Evolutionary conservation across 92 coral and sea anemone species (phyloP).

Genomic region (Actinostola sp.): DNA sequence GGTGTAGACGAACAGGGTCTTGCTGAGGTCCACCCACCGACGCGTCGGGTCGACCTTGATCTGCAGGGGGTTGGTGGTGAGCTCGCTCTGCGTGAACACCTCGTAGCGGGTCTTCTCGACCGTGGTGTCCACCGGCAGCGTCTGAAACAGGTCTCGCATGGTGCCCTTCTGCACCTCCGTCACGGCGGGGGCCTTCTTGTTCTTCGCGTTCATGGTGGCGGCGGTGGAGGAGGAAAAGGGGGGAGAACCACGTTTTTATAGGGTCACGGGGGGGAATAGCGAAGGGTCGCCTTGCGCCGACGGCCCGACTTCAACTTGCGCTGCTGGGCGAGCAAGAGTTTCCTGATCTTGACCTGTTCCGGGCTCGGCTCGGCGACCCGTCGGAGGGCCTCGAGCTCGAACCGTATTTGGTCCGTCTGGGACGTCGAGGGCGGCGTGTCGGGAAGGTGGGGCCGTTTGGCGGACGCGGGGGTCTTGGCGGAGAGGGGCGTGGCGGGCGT

Average conservation of each 20-base stretch:
- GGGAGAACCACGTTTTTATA: too few species aligned
- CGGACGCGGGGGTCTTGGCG: too few species aligned
- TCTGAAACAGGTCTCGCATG: not conserved
- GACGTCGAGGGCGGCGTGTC: not conserved
- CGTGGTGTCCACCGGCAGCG: not conserved
- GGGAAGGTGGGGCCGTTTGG: not conserved
- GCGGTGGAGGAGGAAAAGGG: too few species aligned
- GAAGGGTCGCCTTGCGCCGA: too few species aligned
- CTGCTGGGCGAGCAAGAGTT: too few species aligned
- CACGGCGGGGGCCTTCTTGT: not conserved
- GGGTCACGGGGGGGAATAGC: too few species aligned
- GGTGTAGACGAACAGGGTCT: not conserved
- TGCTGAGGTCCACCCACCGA: not conserved
- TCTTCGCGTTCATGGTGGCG: not conserved
- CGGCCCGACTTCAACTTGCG: too few species aligned
- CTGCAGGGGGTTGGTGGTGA: not conserved
- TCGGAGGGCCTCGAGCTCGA: too few species aligned
- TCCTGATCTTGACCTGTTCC: too few species aligned
- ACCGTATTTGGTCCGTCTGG: too few species aligned
- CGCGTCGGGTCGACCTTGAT: not conserved
- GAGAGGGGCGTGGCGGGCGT: too few species aligned
- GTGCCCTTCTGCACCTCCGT: not conserved
- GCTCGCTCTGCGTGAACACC: not conserved
- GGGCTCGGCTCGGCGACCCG: too few species aligned
- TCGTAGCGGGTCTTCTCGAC: not conserved